Base-by-base conservation (phyloP, 2,797 vertebrate genomes). In the Xerus rutilus region DNA sequence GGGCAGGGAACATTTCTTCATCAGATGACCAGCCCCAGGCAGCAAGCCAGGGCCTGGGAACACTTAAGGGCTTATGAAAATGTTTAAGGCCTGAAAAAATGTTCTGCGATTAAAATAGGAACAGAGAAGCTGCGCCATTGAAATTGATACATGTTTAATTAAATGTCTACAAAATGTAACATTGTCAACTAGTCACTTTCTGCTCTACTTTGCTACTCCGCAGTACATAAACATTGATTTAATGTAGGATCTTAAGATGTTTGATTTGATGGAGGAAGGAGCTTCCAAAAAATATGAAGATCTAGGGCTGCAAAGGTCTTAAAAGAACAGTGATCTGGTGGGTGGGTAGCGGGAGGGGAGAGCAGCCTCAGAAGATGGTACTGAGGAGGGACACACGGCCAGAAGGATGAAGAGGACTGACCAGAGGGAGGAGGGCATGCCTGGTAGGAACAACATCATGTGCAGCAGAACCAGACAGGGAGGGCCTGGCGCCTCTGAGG, bases 101-200 rank as follows among this genome's bases (percentile, higher is more conserved):
- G 45, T 43, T 45, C 57, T 10, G 45, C 21, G 59, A 86, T 86
- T 67, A 52, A 87, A 89, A 94, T 49, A 74, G 28, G 45, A 89
- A 93, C 57, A 79, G 86, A 57, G 94, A 93, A 93, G 32, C 32
- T 18, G 43, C 65, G 52, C 23, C 54, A n/a, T 1, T 76, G 72
- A 93, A 93, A 96, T 43, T 6, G 94, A 77, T 74, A 45, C 69
- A 45, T 9, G 64, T 92, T 94, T 95, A 93, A 94, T 86, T 70
- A 88, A 94, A 91, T 91, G 79, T 62, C 84, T 89, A 39, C 69
- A 93, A 86, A 69, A 82, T 64, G 78, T 47, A 81, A 45, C 59
- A 7, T 81, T 76, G 59, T 97, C 88, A 52, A 67, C 79, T 52
- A 95, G 92, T 74, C 87, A 88, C 76, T 95, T 89, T 93, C 84